Conservation (phyloP, 2,797 vertebrate genomes). For the Bufotes viridis region DNA sequence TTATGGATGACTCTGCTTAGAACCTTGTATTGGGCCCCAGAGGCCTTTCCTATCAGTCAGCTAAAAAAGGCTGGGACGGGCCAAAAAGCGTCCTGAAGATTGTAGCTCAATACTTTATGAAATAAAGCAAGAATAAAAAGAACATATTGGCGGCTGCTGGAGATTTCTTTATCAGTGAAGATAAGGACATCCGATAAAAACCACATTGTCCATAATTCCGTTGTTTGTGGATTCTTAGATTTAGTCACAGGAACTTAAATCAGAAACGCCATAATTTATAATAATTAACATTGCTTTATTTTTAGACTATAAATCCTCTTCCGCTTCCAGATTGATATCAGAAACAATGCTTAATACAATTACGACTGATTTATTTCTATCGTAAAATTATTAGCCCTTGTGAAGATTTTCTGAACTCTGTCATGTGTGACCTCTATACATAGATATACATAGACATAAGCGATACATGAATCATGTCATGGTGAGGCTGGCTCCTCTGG, state of each 20-base stretch:
- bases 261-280: background rate
- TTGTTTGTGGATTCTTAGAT: slow-evolving; percentile 12
- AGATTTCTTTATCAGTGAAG: background rate
- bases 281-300: slow-evolving; percentile 27
- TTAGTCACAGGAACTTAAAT: slow-evolving; percentile 24
- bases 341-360: background rate
- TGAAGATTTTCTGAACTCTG: background rate
- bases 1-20: too few species aligned
- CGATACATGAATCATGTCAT: background rate
- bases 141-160: too few species aligned
- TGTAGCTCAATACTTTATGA: too few species aligned
- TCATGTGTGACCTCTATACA: background rate
- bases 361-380: background rate
- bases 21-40: background rate
- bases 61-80: too few species aligned
- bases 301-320: slow-evolving; percentile 8
- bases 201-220: slow-evolving; percentile 13
- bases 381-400: background rate
- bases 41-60: background rate
- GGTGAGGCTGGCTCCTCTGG: background rate
- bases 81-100: too few species aligned
- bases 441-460: background rate
- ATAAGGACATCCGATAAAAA: background rate
- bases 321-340: background rate
- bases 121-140: too few species aligned